Evolutionary conservation across 1,140 invertebrate genomes (phyloP).

Genomic region (Bombus waltoni): DNA sequence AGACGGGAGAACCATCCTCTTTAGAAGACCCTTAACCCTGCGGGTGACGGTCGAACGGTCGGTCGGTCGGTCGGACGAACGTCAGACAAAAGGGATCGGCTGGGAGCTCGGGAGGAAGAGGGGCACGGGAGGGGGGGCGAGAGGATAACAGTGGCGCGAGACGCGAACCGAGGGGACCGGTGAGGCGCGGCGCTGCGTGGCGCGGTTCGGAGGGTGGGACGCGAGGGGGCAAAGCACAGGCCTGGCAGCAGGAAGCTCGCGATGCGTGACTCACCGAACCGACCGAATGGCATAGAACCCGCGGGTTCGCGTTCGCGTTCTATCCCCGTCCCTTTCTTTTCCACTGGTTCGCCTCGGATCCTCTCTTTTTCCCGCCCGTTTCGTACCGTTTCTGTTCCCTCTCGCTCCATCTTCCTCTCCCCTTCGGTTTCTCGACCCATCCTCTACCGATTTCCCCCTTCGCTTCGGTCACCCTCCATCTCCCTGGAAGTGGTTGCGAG

Average conservation of each 20-base stretch:
- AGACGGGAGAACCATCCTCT: conserved; percentile 67
- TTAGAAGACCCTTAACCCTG: conserved; percentile 80
- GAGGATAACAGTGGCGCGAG: conserved; percentile 48
- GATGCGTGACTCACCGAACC: conserved; percentile 80
- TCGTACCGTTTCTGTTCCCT: conserved; percentile 25
- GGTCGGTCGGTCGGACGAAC: conserved; percentile 66
- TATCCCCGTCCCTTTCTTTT: conserved; percentile 38
- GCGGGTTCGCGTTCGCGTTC: conserved; percentile 71
- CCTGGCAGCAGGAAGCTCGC: conserved; percentile 80
- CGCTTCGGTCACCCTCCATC: conserved; percentile 33
- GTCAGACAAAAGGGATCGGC: conserved; percentile 65
- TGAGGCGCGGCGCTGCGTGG: conserved; percentile 20
- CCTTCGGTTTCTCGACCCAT: conserved; percentile 18
- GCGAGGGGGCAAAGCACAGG: conserved; percentile 33
- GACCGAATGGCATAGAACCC: conserved; percentile 72
- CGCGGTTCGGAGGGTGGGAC: conserved; percentile 33
- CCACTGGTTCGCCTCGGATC: not conserved
- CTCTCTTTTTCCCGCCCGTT: not conserved
- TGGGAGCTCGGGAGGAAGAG: conserved; percentile 4
- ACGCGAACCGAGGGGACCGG: conserved; percentile 28
- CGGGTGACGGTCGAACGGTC: conserved; percentile 77
- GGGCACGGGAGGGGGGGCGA: not conserved
- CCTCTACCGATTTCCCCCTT: conserved; percentile 56
- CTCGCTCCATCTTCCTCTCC: conserved; percentile 15
- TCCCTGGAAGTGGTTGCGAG: conserved; percentile 40